phyloP scores from a whole-genome alignment of 2,797 vertebrate species.

The Aratinga solstitialis region DNA sequence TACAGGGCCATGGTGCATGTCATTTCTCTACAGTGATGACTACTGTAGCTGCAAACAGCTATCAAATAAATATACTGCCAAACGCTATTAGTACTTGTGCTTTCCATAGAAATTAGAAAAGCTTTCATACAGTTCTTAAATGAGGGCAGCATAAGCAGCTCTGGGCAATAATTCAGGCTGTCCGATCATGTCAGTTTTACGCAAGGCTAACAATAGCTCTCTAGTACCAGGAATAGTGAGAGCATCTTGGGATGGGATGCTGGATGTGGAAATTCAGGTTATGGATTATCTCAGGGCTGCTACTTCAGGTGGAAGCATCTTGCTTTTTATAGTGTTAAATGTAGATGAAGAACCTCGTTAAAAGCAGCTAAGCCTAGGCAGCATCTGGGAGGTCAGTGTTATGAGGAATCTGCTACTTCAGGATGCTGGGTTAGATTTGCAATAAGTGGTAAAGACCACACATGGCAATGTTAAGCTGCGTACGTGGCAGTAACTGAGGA shows the following conservation, averaged over 20 bases:
- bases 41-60: not conserved
- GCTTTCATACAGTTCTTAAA: constrained; percentile 19
- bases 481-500: not conserved
- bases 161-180: constrained; percentile 43
- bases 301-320: not conserved
- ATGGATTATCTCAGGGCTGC: not conserved
- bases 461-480: not conserved
- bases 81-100: not conserved
- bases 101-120: constrained; percentile 43
- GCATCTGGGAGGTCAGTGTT: not conserved
- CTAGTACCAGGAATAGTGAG: not conserved
- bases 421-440: not conserved
- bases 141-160: constrained; percentile 27
- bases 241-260: not conserved
- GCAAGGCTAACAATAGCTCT: constrained; percentile 9
- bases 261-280: not conserved
- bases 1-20: not conserved
- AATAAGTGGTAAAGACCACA: not conserved
- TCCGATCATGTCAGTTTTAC: not conserved
- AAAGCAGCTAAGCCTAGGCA: not conserved
- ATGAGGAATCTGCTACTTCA: not conserved
- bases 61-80: constrained; percentile 37
- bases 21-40: not conserved
- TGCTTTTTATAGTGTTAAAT: not conserved
- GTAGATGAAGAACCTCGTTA: not conserved